Evolutionary conservation across 2,888 invertebrate genomes (phyloP), one percentile per base, ranked within the genome.

Genomic region (Hyalella azteca): DNA sequence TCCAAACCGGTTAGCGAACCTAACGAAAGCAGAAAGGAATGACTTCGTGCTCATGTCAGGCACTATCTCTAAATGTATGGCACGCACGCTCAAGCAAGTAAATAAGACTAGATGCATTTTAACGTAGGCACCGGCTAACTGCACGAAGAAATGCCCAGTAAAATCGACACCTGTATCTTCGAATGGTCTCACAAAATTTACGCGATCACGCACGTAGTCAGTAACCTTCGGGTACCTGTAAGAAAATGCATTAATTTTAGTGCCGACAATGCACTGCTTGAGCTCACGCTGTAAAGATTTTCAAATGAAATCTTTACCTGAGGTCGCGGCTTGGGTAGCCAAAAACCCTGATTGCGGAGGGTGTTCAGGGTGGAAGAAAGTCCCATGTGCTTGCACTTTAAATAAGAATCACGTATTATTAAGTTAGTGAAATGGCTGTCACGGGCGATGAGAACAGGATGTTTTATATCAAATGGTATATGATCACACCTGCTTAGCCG

Each of bases 341-440:
- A n/a, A n/a, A n/a, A n/a, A n/a, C n/a, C n/a, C n/a, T n/a, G n/a
- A n/a, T n/a, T n/a, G n/a, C n/a, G n/a, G n/a, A n/a, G n/a, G n/a
- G n/a, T n/a, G n/a, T n/a, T n/a, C n/a, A n/a, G n/a, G n/a, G n/a
- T n/a, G n/a, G n/a, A n/a, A n/a, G n/a, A n/a, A n/a, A n/a, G n/a
- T n/a, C 73, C 79, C 7, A 79, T 15, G n/a, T 79, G 79, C 26
- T 41, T 73, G 26, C 73, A 73, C n/a, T 45, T 45, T 5, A 4
- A 11, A 73, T 79, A 73, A 19, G 36, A 26, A 41, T 79, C 41
- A 9, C 39, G 13, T 9, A 73, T 36, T 13, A 79, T 66, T 5
- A 78, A 32, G 7, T 19, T 40, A 0, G 79, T 41, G 5, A 79
- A 26, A 22, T 7, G 39, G 29, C 54, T 32, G 4, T 22, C 9